Percentiles rank a stretch among this genome's conserved stretches.
phyloP scores from a whole-genome alignment of 2,888 invertebrate genomes.

The Nineta flava region DNA sequence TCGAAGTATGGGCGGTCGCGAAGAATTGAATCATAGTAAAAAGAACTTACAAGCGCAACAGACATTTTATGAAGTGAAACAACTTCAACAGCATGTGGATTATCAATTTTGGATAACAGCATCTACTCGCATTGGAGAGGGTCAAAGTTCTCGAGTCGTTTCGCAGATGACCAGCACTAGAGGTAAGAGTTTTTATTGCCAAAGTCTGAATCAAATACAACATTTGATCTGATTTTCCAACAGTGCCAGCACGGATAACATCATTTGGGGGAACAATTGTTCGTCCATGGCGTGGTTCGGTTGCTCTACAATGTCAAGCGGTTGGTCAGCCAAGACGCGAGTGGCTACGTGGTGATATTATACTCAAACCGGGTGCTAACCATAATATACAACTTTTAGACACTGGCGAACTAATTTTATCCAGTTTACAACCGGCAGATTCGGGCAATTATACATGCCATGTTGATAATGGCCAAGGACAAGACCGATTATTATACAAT shows the following conservation, averaged over 20 bases:
- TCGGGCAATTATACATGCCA: conserved; percentile 58
- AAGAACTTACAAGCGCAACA: conserved; percentile 46
- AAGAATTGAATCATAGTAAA: conserved; percentile 52
- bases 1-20: conserved; percentile 46
- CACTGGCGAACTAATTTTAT: conserved; percentile 46
- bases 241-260: conserved; percentile 49
- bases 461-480: conserved; percentile 50
- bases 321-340: conserved; percentile 49
- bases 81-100: conserved; percentile 49
- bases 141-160: conserved; percentile 51
- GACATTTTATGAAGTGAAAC: conserved; percentile 48
- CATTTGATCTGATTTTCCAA: conserved; percentile 9
- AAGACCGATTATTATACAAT: conserved; percentile 45
- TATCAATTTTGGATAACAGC: conserved; percentile 70
- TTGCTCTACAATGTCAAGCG: conserved; percentile 43
- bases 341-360: conserved; percentile 43
- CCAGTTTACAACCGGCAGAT: conserved; percentile 45
- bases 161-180: conserved; percentile 48
- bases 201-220: not conserved
- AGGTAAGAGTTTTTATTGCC: conserved; percentile 20
- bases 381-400: conserved; percentile 46
- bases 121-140: conserved; percentile 61
- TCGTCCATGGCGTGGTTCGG: conserved; percentile 49
- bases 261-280: conserved; percentile 52
- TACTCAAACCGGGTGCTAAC: conserved; percentile 37